phyloP scores from a whole-genome alignment of 2,888 invertebrate genomes.

The Agonopterix arenella region DNA sequence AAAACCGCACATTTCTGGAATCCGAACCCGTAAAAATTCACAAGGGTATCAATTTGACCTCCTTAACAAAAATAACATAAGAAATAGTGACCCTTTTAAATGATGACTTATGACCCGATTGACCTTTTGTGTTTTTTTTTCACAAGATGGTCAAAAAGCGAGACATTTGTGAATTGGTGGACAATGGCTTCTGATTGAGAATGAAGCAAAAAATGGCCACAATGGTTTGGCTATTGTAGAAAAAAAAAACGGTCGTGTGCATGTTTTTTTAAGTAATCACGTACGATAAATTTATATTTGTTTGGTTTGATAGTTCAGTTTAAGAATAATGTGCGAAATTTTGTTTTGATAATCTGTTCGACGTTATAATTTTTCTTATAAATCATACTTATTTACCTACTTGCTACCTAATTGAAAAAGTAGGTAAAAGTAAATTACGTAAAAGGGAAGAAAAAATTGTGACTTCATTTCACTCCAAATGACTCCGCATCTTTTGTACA shows the following conservation, averaged over 20 bases:
- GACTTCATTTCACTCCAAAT: background rate
- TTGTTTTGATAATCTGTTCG: background rate
- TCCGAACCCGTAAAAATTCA: slow-evolving; percentile 35
- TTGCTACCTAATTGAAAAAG: too few relatives aligned
- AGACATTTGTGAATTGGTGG: slow-evolving; percentile 38
- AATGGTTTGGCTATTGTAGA: slow-evolving; percentile 12
- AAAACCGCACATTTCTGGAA: slow-evolving; percentile 49
- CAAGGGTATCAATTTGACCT: slow-evolving; percentile 47
- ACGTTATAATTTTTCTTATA: too few relatives aligned
- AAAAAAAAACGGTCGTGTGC: slow-evolving; percentile 16
- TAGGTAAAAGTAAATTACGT: too few relatives aligned
- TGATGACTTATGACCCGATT: slow-evolving; percentile 27
- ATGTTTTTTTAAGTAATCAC: slow-evolving; percentile 15
- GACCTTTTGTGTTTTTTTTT: slow-evolving; percentile 33
- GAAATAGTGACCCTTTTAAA: background rate
- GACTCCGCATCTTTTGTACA: slow-evolving; percentile 2
- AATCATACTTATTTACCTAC: too few relatives aligned
- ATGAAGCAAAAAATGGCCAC: slow-evolving; percentile 35
- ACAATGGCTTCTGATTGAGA: slow-evolving; percentile 62
- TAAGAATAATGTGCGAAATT: background rate
- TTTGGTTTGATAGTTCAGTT: slow-evolving; percentile 1
- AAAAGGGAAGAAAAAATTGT: too few relatives aligned
- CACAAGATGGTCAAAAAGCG: slow-evolving; percentile 48
- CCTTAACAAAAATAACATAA: slow-evolving; percentile 26
- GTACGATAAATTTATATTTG: slow-evolving; percentile 3